A percentile compares a stretch with the other conserved stretches of the same genome.
Evolutionary conservation across 2,797 vertebrate species (phyloP).

Genomic region (Crocodylus rhombifer): DNA sequence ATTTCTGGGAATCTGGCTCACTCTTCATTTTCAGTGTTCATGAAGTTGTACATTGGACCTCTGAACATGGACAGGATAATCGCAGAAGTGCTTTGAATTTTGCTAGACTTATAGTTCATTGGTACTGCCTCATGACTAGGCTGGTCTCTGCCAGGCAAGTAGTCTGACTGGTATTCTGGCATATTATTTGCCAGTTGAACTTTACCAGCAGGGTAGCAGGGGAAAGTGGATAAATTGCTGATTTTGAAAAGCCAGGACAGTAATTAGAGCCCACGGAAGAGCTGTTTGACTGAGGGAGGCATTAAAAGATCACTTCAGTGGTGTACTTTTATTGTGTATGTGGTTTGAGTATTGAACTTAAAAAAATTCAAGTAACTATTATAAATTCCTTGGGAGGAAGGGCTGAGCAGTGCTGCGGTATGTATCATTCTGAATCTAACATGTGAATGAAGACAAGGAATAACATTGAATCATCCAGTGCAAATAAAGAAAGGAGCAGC

Average conservation of each 20-base stretch:
- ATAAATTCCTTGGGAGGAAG: neutral
- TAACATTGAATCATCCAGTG: no score
- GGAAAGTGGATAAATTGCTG: neutral
- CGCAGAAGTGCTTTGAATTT: no score
- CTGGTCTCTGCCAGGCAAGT: no score
- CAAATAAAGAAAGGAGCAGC: no score
- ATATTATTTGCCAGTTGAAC: neutral
- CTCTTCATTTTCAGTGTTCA: no score
- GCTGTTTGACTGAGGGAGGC: rapidly evolving
- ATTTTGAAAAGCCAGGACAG: neutral
- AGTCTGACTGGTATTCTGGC: neutral
- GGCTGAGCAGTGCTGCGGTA: neutral
- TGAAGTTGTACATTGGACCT: no score
- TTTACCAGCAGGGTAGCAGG: neutral
- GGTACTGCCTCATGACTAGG: no score
- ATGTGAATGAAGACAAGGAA: no score
- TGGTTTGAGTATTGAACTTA: neutral
- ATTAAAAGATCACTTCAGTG: neutral
- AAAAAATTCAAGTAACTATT: neutral
- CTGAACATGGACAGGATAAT: no score
- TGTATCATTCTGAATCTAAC: neutral
- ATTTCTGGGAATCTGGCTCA: no score
- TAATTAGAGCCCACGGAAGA: neutral
- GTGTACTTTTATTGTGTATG: neutral
- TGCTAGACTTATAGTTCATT: no score